These are phyloP conservation scores for Sphinx pinastri DNA, from an alignment of 2,888 invertebrate species.

Conservation along the genomic window DNA sequence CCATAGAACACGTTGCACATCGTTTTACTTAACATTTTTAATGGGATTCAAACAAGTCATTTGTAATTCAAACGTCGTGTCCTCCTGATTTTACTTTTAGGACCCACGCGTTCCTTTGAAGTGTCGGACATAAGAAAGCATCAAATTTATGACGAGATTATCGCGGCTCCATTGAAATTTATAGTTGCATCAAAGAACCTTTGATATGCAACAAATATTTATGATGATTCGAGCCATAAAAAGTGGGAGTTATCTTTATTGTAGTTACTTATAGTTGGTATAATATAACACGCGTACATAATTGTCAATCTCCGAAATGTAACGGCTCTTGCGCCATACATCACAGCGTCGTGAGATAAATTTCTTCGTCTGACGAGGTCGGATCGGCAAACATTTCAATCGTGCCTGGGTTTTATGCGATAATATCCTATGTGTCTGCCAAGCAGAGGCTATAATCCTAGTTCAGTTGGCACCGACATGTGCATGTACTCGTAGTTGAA, in stretches of 20 bases:
- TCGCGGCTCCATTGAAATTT: slow-evolving; percentile 16
- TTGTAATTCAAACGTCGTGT: not conserved
- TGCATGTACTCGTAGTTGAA: slow-evolving; percentile 28
- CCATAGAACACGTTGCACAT: slow-evolving; percentile 8
- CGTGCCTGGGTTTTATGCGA: slow-evolving; percentile 18
- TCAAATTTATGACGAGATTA: slow-evolving; percentile 14
- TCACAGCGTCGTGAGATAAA: slow-evolving; percentile 18
- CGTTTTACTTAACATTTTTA: slow-evolving; percentile 15
- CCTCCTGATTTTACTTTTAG: slow-evolving; percentile 18
- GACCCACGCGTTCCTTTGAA: slow-evolving; percentile 16
- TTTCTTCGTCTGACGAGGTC: slow-evolving; percentile 19
- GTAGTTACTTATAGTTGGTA: not conserved
- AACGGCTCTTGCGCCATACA: slow-evolving; percentile 19
- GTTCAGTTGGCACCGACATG: slow-evolving; percentile 17
- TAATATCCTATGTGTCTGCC: slow-evolving; percentile 19
- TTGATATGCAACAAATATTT: slow-evolving; percentile 22
- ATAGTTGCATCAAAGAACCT: slow-evolving; percentile 21
- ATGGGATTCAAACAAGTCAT: slow-evolving; percentile 15
- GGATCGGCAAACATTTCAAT: slow-evolving; percentile 10
- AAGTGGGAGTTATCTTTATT: slow-evolving; percentile 16
- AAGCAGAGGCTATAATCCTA: slow-evolving; percentile 23
- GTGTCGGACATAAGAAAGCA: slow-evolving; percentile 5
- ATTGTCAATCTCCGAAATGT: slow-evolving; percentile 17
- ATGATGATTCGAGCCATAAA: slow-evolving; percentile 15
- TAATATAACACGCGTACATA: slow-evolving; percentile 5